A percentile compares a stretch with the other conserved stretches of the same genome.
These are phyloP conservation scores for Dysmachus trigonus DNA, from an alignment of 2,888 invertebrate genomes.

Conservation along the genomic window DNA sequence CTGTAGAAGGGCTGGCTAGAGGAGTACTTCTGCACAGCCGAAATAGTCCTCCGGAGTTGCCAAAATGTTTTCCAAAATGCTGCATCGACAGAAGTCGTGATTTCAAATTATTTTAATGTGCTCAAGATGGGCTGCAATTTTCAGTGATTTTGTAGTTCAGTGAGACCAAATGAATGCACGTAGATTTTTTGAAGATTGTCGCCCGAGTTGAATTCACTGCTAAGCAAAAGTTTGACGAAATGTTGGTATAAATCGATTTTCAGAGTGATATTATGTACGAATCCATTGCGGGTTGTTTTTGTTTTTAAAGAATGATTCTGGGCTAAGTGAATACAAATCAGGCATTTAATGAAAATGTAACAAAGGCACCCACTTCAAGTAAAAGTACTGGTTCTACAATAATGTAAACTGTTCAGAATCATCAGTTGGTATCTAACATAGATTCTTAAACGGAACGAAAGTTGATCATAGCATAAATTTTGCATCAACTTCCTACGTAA, in stretches of 20 bases:
- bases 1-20: not conserved
- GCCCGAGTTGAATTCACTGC: not conserved
- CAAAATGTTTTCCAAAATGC: not conserved
- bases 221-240: not conserved
- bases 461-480: not conserved
- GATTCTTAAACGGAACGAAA: not conserved
- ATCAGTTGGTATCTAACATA: not conserved
- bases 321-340: not conserved
- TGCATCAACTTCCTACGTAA: not conserved
- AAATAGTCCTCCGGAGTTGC: not conserved
- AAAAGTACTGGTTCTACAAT: not conserved
- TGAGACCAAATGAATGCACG: not conserved
- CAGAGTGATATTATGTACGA: not conserved
- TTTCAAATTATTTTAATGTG: not conserved
- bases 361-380: not conserved
- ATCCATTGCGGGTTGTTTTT: not conserved
- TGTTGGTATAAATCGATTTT: not conserved
- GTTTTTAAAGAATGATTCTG: not conserved
- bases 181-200: not conserved
- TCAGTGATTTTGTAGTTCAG: not conserved
- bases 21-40: not conserved
- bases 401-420: not conserved
- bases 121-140: not conserved
- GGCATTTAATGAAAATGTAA: not conserved
- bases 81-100: not conserved